These are phyloP conservation scores for Lasioglossum marginatum DNA, from an alignment of 2,888 invertebrate species.

Conservation along the genomic window DNA sequence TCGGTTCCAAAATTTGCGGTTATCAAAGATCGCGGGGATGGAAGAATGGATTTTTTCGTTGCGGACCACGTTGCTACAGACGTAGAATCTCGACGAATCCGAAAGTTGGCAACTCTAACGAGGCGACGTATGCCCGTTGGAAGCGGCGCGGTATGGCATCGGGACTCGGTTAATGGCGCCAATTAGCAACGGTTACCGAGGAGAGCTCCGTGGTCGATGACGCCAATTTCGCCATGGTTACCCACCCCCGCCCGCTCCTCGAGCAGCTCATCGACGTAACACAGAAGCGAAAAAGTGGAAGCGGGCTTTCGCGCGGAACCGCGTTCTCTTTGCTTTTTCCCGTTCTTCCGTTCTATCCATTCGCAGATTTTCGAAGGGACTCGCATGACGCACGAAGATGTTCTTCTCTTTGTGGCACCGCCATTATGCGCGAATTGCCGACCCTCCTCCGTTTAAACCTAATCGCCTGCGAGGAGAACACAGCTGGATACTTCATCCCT, in stretches of 20 bases:
- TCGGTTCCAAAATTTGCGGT: too few relatives aligned
- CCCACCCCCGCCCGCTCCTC: constrained; percentile 25
- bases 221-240: constrained; percentile 70
- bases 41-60: background rate
- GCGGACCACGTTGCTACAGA: background rate
- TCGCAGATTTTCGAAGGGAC: constrained; percentile 35
- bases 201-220: constrained; percentile 55
- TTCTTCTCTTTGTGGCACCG: background rate
- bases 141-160: constrained; percentile 21
- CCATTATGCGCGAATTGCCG: constrained; percentile 46
- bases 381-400: constrained; percentile 19
- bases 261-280: constrained; percentile 63
- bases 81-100: constrained; percentile 25
- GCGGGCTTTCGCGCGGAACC: background rate
- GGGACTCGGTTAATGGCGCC: constrained; percentile 42
- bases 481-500: constrained; percentile 40
- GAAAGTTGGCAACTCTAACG: constrained; percentile 40
- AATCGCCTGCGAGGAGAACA: background rate
- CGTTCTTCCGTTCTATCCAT: constrained; percentile 7
- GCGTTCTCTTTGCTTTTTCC: background rate
- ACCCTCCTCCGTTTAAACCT: constrained; percentile 53
- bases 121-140: constrained; percentile 13
- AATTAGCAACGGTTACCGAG: constrained; percentile 66
- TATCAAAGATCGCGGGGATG: too few relatives aligned
- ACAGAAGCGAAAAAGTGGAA: constrained; percentile 37